Conservation (phyloP, 1,140 invertebrate genomes). For the Heliconius hewitsoni region DNA sequence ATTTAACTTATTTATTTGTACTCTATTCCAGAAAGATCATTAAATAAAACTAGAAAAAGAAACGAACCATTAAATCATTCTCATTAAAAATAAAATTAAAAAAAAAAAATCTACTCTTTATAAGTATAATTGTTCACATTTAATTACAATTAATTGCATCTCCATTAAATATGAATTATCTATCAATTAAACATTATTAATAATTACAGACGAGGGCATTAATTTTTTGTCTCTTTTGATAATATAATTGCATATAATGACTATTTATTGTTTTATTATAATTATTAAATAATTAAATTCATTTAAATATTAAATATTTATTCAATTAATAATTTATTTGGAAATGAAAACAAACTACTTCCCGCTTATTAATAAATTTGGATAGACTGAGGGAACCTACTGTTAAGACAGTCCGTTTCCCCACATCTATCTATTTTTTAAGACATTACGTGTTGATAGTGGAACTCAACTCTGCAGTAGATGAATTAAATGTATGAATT, state of each 20-base stretch:
- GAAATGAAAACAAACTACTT: too few species aligned
- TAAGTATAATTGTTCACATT: background rate
- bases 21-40: background rate
- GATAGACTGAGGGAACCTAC: too few species aligned
- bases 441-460: too few species aligned
- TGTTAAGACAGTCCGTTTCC: too few species aligned
- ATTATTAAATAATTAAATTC: background rate
- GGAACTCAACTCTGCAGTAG: too few species aligned
- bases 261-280: background rate
- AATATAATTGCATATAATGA: too few species aligned
- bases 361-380: too few species aligned
- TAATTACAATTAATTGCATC: background rate
- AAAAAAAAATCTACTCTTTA: background rate
- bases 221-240: background rate
- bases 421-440: too few species aligned
- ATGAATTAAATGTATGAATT: too few species aligned
- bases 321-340: background rate
- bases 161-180: conserved; percentile 1
- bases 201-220: background rate
- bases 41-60: background rate
- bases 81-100: background rate
- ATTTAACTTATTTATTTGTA: background rate
- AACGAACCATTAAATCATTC: background rate
- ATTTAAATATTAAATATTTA: too few species aligned
- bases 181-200: background rate